Evolutionary conservation across 1,140 invertebrate species (phyloP).

Genomic region (Coptotermes formosanus): DNA sequence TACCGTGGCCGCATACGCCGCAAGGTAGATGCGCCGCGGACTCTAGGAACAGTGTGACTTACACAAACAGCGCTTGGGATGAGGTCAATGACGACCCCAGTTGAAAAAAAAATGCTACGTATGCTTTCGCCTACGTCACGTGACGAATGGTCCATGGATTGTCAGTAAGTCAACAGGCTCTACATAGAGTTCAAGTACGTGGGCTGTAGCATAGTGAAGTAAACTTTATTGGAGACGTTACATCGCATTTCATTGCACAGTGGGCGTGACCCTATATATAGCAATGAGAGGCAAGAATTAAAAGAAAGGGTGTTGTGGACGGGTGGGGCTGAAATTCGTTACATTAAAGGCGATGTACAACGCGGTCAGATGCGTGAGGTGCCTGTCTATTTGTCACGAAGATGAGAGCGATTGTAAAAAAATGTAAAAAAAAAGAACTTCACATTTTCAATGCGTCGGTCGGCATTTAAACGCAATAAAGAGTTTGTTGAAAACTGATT

Average conservation of each 20-base stretch:
- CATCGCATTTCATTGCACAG: slow-evolving; percentile 10
- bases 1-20: too few species aligned
- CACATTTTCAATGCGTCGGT: too few species aligned
- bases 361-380: background rate
- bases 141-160: background rate
- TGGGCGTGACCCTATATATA: background rate
- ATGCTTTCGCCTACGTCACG: background rate
- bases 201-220: background rate
- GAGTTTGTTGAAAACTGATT: too few species aligned
- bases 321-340: background rate
- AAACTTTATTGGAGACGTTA: background rate
- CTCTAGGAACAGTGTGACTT: too few species aligned
- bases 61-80: too few species aligned
- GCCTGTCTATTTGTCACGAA: too few species aligned
- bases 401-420: too few species aligned
- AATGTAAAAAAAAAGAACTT: too few species aligned
- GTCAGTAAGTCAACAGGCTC: background rate
- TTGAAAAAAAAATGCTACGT: background rate
- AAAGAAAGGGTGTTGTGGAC: background rate
- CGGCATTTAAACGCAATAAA: too few species aligned
- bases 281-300: background rate
- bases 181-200: background rate
- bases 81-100: too few species aligned
- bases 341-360: background rate
- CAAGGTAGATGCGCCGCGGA: too few species aligned